Evolutionary conservation across 2,888 invertebrate species (phyloP).

Genomic region (Sminthurinus aureus): DNA sequence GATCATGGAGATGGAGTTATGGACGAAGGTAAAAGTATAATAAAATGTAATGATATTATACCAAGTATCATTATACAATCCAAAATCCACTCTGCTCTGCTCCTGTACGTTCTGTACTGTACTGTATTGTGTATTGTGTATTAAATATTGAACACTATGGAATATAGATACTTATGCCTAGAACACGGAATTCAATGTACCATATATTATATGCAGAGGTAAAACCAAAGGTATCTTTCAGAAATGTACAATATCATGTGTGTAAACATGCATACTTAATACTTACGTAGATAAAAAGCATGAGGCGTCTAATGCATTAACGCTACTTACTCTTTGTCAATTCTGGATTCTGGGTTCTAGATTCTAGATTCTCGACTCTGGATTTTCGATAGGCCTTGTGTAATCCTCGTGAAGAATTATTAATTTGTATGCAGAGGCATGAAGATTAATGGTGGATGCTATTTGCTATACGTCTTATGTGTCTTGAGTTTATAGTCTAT

Average conservation of each 20-base stretch:
- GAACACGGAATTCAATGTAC: too few relatives aligned
- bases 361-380: slow-evolving; percentile 7
- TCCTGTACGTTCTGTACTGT: too few relatives aligned
- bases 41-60: too few relatives aligned
- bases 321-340: background rate
- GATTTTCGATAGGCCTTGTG: slow-evolving; percentile 23
- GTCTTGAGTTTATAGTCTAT: background rate
- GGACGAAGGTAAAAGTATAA: too few relatives aligned
- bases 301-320: background rate
- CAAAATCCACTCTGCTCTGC: too few relatives aligned
- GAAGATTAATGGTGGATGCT: slow-evolving; percentile 35
- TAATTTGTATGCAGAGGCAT: slow-evolving; percentile 38
- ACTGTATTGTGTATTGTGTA: too few relatives aligned
- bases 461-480: background rate
- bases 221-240: background rate
- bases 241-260: background rate
- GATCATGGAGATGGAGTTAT: too few relatives aligned
- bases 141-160: too few relatives aligned
- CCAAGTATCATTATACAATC: too few relatives aligned
- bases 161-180: too few relatives aligned
- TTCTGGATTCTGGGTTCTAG: background rate
- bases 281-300: background rate
- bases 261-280: background rate
- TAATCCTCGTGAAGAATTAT: slow-evolving; percentile 40
- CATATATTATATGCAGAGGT: too few relatives aligned